phyloP scores from a whole-genome alignment of 1,140 invertebrate genomes.

The Melitaea cinxia region DNA sequence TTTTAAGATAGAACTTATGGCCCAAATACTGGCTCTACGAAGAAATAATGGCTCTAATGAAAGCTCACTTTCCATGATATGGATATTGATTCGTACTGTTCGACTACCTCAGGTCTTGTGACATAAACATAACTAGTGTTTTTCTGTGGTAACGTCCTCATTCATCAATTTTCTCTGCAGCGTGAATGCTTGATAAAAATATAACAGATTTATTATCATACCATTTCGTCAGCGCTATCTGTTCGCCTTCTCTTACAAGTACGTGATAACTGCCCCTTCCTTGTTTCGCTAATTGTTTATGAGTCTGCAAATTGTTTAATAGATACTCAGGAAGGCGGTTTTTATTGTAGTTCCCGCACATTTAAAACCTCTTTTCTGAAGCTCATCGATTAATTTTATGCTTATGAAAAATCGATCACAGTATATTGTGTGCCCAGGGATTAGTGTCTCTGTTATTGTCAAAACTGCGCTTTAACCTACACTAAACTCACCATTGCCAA shows the following conservation, averaged over 20 bases:
- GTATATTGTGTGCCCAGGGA: not conserved
- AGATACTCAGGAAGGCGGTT: not conserved
- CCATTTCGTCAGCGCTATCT: not conserved
- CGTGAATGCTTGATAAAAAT: not conserved
- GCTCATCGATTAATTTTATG: constrained; percentile 1
- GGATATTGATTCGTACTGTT: too few relatives aligned
- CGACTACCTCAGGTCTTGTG: too few relatives aligned
- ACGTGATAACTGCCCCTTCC: not conserved
- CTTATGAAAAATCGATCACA: not conserved
- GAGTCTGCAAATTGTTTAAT: not conserved
- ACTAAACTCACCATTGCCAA: not conserved
- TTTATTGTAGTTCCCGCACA: not conserved
- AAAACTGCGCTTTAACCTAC: not conserved
- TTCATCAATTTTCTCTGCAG: not conserved
- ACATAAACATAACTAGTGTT: too few relatives aligned
- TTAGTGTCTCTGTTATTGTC: not conserved
- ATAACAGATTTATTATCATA: not conserved
- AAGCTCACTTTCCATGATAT: too few relatives aligned
- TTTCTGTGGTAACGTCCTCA: too few relatives aligned
- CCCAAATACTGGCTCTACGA: too few relatives aligned
- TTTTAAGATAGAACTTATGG: too few relatives aligned
- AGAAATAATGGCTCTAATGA: too few relatives aligned
- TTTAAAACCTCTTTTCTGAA: not conserved
- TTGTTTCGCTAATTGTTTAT: not conserved
- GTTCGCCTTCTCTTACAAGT: not conserved